A percentile compares a stretch with the other conserved stretches of the same genome.
Evolutionary conservation across 2,113 vertebrate species (phyloP).

Genomic region (Leptobrachium leishanense): DNA sequence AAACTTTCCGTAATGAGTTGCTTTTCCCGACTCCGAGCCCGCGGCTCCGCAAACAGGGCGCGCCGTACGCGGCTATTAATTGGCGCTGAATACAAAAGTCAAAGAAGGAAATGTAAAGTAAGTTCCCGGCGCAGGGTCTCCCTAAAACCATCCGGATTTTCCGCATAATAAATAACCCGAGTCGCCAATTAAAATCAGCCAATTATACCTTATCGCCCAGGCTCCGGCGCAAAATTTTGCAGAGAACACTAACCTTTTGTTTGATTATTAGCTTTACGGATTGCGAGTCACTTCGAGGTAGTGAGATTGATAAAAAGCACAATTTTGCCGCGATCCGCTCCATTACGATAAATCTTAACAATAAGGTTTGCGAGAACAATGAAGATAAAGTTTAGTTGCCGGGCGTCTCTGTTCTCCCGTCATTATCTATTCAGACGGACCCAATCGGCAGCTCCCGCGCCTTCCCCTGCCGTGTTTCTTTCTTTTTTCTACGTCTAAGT

Average conservation of each 20-base stretch:
- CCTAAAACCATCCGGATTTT: not conserved
- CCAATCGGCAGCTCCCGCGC: constrained; percentile 56
- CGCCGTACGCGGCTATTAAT: not conserved
- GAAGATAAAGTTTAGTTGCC: constrained; percentile 51
- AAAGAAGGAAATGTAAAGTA: no score
- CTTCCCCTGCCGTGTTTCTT: no score
- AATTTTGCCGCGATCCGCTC: constrained; percentile 52
- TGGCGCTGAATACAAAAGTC: not conserved
- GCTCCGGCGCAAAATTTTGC: not conserved
- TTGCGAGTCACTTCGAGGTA: constrained; percentile 12
- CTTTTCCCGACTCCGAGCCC: not conserved
- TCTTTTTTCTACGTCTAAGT: constrained; percentile 54
- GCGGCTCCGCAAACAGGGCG: not conserved
- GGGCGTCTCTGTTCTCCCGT: constrained; percentile 50
- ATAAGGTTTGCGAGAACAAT: constrained; percentile 57
- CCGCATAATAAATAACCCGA: not conserved
- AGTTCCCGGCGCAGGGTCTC: not conserved
- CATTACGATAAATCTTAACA: constrained; percentile 64
- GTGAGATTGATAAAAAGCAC: constrained; percentile 53
- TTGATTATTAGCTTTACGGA: constrained; percentile 50
- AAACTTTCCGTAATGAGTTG: constrained; percentile 23
- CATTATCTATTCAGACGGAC: constrained; percentile 60
- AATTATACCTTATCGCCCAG: not conserved
- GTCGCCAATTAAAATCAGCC: not conserved
- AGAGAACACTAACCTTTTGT: constrained; percentile 10